Base-by-base conservation (phyloP, 2,888 invertebrate genomes). In the Ichneumoninae sp. region DNA sequence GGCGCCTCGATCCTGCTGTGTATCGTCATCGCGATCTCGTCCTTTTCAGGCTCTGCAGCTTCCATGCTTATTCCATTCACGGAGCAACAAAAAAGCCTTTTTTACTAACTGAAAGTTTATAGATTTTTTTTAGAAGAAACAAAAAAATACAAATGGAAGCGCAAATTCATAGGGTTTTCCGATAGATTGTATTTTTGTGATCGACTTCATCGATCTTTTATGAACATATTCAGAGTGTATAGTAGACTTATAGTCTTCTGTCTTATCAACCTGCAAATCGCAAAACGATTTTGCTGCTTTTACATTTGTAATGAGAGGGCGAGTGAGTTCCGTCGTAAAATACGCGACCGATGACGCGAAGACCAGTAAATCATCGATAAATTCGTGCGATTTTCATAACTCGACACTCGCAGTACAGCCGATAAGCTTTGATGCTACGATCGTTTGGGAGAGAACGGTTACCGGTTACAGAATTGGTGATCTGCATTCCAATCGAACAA, bases 1-100 rank as follows among this genome's bases (percentile, higher is more conserved):
- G 93, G 90, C 1, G 87, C 88, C 5, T 72, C 74, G 71, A 91
- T 90, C 74, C 85, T 89, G 7, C 66, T 80, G 50, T 89, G 87
- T 40, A 87, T 85, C 8, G 80, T 86, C 1, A 90, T 8, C 22
- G 78, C 54, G 8, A 26, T 47, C 4, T 87, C 88, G 13, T 89
- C 87, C 62, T 87, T 85, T 81, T 83, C 62, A 6, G 36, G 72
- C 22, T 84, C 70, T 26, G 72, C 66, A 4, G 47, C 19, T 19
- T 80, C 83, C 76, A 83, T 57, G 13, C 22, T 57, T 57, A 16
- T 57, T 4, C 10, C 13, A 57, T 26, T 57, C 3, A 4, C 26
- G 4, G 10, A 10, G 26, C 44, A 47, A 22, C 1, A 22, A 57
- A 10, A 26, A 3, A 22, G 3, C 10, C 22, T 57, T 26, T 22